Base-by-base conservation (phyloP, 2,888 invertebrate species). In the Pseudococcus longispinus region DNA sequence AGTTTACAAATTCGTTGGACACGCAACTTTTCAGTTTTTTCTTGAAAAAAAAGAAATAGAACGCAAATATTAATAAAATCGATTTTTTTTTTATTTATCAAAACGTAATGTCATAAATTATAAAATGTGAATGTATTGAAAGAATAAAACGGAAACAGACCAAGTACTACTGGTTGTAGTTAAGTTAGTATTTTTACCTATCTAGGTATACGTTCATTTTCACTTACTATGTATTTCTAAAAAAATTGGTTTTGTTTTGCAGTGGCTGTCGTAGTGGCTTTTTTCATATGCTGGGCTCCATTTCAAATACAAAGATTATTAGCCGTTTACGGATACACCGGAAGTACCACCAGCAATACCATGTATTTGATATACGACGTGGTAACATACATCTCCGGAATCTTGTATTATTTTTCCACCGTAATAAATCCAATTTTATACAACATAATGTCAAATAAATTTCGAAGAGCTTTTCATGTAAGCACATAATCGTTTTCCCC, bases 391-490 rank as follows among this genome's bases (percentile, higher is more conserved):
- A 92, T 94, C 60, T 97, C 97, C 0, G 98, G 98, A 0, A 93
- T 98, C 0, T 93, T 97, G 88, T 98, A 98, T 92, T 98, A 96
- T 91, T 91, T 97, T 89, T 97, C 97, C 8, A 96, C 98, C 15
- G 96, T 96, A 89, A 95, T 98, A 90, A 98, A 98, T 91, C 98
- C 98, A 0, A 93, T 98, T 88, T 93, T 98, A 55, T 98, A 98
- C 92, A 96, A 97, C 91, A 95, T 97, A 87, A 97, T 98, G 97
- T 97, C 97, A 13, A 94, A 96, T 91, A 97, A 97, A 91, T 98
- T 97, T 90, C 93, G 97, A 77, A 95, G 88, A 60, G 89, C 89
- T 23, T 89, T 89, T 87, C 89, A 89, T 88, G 89, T 89, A 85
- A 88, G 88, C 18, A 18, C 37, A 8, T 46, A 37, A 37, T 37